A percentile compares a stretch with the other conserved stretches of the same genome.
Evolutionary conservation across 1,140 invertebrate species (phyloP).

Genomic region (Scylla paramamosain): DNA sequence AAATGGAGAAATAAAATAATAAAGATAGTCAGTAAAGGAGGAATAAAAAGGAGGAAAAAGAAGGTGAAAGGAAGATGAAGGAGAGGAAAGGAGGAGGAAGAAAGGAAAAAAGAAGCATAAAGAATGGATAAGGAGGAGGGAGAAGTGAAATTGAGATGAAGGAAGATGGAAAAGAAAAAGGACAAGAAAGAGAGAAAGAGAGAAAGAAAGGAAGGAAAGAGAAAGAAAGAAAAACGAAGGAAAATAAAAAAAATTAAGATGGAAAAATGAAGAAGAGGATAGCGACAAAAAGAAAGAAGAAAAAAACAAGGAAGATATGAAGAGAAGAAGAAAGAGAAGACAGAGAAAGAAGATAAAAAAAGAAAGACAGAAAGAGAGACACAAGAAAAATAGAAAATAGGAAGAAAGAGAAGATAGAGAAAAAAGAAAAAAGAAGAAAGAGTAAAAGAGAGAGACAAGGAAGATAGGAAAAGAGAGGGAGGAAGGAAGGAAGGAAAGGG

Average conservation of each 20-base stretch:
- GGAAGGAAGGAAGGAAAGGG: not conserved
- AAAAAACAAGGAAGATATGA: not conserved
- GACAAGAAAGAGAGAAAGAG: not conserved
- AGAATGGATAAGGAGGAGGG: not conserved
- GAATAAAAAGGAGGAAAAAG: not conserved
- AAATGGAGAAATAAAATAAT: not conserved
- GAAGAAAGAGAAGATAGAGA: not conserved
- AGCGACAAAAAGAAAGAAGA: not conserved
- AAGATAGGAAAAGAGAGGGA: not conserved
- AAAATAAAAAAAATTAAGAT: not conserved
- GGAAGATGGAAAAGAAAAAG: not conserved
- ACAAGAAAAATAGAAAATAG: not conserved
- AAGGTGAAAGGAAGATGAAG: not conserved
- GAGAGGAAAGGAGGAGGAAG: not conserved
- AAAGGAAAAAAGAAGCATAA: not conserved
- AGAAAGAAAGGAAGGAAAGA: not conserved
- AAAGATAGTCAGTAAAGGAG: not conserved
- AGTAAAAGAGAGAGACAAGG: not conserved
- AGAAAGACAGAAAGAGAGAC: not conserved
- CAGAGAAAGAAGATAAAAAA: not conserved
- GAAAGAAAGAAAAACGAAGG: not conserved
- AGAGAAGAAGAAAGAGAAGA: not conserved
- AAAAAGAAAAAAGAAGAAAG: not conserved
- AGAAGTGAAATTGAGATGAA: not conserved
- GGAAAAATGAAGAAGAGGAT: not conserved